Conservation (phyloP, 2,797 vertebrate genomes). For the Loriculus beryllinus region DNA sequence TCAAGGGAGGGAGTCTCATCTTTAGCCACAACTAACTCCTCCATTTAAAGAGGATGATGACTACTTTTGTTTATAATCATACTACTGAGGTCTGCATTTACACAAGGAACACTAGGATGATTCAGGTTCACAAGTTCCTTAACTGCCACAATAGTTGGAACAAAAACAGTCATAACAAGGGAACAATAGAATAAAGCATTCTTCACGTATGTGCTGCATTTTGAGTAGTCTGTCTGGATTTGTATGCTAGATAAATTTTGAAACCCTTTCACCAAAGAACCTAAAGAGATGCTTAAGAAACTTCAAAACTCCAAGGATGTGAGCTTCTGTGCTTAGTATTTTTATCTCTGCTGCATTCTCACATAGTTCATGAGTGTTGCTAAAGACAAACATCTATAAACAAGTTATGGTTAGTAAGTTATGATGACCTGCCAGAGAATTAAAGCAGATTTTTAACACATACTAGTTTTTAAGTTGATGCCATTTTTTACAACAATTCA, state of each 20-base stretch:
- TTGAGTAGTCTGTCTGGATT: background rate
- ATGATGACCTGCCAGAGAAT: background rate
- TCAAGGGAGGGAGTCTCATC: background rate
- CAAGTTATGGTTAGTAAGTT: background rate
- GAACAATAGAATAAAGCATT: background rate
- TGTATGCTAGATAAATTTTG: background rate
- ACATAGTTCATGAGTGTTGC: background rate
- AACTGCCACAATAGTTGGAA: background rate
- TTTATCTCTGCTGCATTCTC: background rate
- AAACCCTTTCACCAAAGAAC: background rate
- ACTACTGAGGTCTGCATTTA: background rate
- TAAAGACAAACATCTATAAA: background rate
- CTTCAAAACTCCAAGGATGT: background rate
- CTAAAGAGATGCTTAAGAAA: background rate
- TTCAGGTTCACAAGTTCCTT: background rate
- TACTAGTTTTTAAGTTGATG: background rate
- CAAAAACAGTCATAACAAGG: background rate
- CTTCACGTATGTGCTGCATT: background rate
- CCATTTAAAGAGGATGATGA: background rate
- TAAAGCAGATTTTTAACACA: background rate
- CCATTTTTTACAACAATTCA: background rate
- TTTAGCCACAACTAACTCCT: background rate
- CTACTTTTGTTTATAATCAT: background rate
- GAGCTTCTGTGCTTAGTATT: background rate
- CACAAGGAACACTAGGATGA: fast-evolving